Evolutionary conservation across 2,888 invertebrate genomes (phyloP).

Genomic region (Diplolepis rosae): DNA sequence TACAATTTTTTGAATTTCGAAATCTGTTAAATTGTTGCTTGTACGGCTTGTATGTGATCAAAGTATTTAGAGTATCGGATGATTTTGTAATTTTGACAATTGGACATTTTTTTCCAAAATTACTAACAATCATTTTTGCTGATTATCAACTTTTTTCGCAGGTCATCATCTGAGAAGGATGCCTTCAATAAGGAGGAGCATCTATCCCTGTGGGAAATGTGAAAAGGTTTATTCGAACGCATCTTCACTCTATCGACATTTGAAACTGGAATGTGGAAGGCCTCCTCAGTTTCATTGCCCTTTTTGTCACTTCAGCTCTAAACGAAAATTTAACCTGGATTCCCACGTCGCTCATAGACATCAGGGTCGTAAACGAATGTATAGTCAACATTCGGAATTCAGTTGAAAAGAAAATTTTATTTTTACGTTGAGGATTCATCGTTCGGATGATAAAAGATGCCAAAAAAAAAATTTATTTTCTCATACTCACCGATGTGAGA

Average conservation of each 20-base stretch:
- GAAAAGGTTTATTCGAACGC: slow-evolving; percentile 77
- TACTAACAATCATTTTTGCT: not conserved
- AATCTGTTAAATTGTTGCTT: slow-evolving; percentile 3
- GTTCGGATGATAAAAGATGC: not conserved
- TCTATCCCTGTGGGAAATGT: slow-evolving; percentile 74
- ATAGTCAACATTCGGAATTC: slow-evolving; percentile 1
- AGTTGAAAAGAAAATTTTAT: not conserved
- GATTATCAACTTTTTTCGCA: slow-evolving; percentile 14
- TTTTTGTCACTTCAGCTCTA: slow-evolving; percentile 67
- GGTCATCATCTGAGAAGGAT: not conserved
- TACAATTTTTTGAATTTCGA: not conserved
- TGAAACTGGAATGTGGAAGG: slow-evolving; percentile 71
- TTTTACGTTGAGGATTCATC: not conserved
- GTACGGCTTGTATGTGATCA: not conserved
- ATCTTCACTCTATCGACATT: slow-evolving; percentile 74
- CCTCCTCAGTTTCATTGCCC: slow-evolving; percentile 70
- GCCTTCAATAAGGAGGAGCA: slow-evolving; percentile 38
- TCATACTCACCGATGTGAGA: too few species aligned
- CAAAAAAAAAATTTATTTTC: not conserved
- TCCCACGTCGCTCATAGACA: slow-evolving; percentile 64
- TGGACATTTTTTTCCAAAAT: not conserved
- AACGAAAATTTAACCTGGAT: slow-evolving; percentile 69
- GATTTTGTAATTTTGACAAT: not conserved
- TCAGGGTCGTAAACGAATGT: slow-evolving; percentile 43
- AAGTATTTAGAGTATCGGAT: slow-evolving; percentile 15